Base-by-base conservation (phyloP, 1,140 invertebrate genomes). In the Cyclina sinensis region DNA sequence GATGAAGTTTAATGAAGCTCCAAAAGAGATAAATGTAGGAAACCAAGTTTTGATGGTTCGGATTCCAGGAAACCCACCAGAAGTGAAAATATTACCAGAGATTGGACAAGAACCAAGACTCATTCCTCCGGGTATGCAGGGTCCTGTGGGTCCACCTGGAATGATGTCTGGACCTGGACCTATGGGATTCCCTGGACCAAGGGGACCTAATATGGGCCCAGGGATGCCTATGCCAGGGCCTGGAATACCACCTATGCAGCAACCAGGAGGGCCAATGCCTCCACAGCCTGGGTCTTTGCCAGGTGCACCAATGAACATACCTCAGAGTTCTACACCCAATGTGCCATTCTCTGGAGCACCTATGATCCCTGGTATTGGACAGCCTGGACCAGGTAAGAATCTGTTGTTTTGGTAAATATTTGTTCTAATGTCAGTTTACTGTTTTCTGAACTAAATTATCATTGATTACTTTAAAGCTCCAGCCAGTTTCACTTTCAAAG, bases 41-140 rank as follows among this genome's bases (percentile, higher is more conserved):
- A 92, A 97, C 27, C 97, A 97, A 87, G 97, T 97, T 90, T 98
- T 98, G 95, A 98, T 97, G 91, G 97, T 99, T 30, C 96, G 98
- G 46, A 95, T 99, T 3, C 97, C 97, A 0, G 97, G 97, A 0
- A 95, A 99, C 76, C 98, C 98, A 0, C 97, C 97, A 76, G 97
- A 97, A 83, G 96, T 97, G 18, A 95, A 96, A 86, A 95, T 94
- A 11, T 91, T 92, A 11, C 80, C 80, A 27, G 59, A 80, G 35
- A 54, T 88, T 74, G 84, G 39, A 21, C 59, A 68, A 46, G 62
- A 68, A 51, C 51, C 70, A 43, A 39, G 48, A 65, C 86, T 79
- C 24, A 35, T 73, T 21, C 74, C 76, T 48, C 80, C 70, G 5
- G 24, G 43, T 37, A 65, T 82, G 80, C 88, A 88, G 24, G 30